Percentiles rank a stretch among this genome's conserved stretches.
phyloP scores from a whole-genome alignment of 2,888 invertebrate genomes.

The Ennomos fuscantarius region DNA sequence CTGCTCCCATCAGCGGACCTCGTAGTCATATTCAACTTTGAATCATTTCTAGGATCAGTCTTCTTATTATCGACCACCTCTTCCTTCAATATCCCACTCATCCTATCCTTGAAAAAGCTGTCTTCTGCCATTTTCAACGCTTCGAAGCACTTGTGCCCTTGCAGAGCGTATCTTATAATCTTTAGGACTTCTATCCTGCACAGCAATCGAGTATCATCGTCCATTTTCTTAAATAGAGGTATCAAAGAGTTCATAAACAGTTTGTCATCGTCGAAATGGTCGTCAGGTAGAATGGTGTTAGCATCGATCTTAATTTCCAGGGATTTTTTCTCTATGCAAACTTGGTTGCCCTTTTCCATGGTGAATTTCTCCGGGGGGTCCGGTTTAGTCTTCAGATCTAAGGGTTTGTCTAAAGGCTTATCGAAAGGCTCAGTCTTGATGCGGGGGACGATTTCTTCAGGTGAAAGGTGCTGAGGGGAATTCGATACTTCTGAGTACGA shows the following conservation, averaged over 20 bases:
- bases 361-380: slow-evolving; percentile 52
- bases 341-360: slow-evolving; percentile 67
- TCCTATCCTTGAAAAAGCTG: slow-evolving; percentile 59
- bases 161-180: slow-evolving; percentile 71
- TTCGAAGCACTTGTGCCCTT: slow-evolving; percentile 73
- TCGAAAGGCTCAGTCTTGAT: slow-evolving; percentile 65
- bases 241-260: slow-evolving; percentile 76
- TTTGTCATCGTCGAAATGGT: slow-evolving; percentile 76
- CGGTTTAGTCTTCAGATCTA: slow-evolving; percentile 69
- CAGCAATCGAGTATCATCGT: slow-evolving; percentile 71
- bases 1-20: slow-evolving; percentile 75
- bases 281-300: slow-evolving; percentile 72
- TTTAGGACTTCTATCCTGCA: slow-evolving; percentile 76
- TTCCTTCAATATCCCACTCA: slow-evolving; percentile 61
- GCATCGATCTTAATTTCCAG: slow-evolving; percentile 76
- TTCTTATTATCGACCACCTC: slow-evolving; percentile 46
- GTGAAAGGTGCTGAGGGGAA: slow-evolving; percentile 71
- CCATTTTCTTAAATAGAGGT: slow-evolving; percentile 78
- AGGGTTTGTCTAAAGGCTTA: slow-evolving; percentile 67
- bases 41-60: slow-evolving; percentile 40
- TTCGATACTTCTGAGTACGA: slow-evolving; percentile 75
- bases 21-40: slow-evolving; percentile 72
- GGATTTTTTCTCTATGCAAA: slow-evolving; percentile 55
- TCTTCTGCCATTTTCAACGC: slow-evolving; percentile 66
- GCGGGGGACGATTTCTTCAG: slow-evolving; percentile 61